phyloP scores from a whole-genome alignment of 2,113 vertebrate genomes.

The Tragelaphus scriptus region DNA sequence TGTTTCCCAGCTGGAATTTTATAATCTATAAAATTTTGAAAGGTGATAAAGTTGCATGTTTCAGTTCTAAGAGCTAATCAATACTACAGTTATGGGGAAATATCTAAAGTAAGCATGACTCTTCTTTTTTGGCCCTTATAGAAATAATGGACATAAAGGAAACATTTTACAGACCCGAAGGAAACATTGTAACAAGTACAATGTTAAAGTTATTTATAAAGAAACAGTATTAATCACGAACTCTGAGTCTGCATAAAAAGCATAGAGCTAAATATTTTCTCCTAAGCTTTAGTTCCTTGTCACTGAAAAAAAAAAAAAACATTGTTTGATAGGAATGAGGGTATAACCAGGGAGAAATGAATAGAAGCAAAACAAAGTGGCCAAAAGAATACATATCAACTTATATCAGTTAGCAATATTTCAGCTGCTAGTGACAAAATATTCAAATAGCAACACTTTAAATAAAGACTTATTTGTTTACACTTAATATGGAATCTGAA shows the following conservation, averaged over 20 bases:
- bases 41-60: background rate
- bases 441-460: background rate
- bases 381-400: background rate
- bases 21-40: background rate
- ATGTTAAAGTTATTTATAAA: background rate
- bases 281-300: background rate
- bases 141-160: background rate
- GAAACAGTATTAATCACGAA: background rate
- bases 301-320: background rate
- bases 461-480: background rate
- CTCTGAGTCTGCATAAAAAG: background rate
- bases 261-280: background rate
- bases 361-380: background rate
- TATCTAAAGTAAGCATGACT: background rate
- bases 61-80: background rate
- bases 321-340: background rate
- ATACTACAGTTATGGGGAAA: background rate
- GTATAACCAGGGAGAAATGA: background rate
- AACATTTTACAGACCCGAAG: background rate
- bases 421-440: background rate
- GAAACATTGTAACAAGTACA: background rate
- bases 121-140: background rate
- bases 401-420: background rate
- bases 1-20: background rate
- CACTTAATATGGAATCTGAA: background rate